These are phyloP conservation scores for Nomada ruficornis DNA, from an alignment of 2,888 invertebrate genomes.

Conservation along the genomic window DNA sequence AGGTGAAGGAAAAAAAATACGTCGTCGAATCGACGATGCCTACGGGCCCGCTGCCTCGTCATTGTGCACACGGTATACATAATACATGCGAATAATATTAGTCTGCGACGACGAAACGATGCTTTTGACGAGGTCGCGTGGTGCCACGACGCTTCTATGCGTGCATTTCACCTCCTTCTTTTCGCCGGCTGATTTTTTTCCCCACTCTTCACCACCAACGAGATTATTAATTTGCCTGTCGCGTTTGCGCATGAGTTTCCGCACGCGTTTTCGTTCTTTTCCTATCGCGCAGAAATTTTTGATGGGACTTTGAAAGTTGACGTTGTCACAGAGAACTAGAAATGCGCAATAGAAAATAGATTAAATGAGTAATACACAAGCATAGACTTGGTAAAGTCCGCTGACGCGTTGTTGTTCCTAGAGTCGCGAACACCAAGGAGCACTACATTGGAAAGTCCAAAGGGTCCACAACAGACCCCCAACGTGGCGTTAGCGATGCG, in stretches of 20 bases:
- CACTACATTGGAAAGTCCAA: too few species aligned
- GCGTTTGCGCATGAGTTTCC: constrained; percentile 11
- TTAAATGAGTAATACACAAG: too few species aligned
- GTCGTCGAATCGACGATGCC: constrained; percentile 64
- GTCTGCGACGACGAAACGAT: constrained; percentile 57
- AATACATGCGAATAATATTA: constrained; percentile 69
- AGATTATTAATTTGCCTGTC: constrained; percentile 55
- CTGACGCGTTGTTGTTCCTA: too few species aligned
- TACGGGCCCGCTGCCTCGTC: constrained; percentile 49
- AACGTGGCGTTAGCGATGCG: too few species aligned
- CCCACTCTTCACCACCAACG: not conserved
- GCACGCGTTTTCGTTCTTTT: not conserved
- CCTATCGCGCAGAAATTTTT: not conserved
- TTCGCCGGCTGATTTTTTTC: not conserved
- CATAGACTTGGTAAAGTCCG: too few species aligned
- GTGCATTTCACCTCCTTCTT: constrained; percentile 33
- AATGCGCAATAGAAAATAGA: too few species aligned
- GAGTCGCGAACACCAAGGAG: too few species aligned
- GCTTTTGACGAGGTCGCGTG: constrained; percentile 66
- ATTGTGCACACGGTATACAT: constrained; percentile 67
- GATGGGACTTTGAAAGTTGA: too few species aligned
- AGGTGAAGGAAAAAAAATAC: constrained; percentile 32
- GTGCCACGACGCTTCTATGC: constrained; percentile 47
- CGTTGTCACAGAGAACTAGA: too few species aligned
- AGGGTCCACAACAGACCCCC: too few species aligned